Percentiles rank a stretch among this genome's conserved stretches.
phyloP scores from a whole-genome alignment of 2,113 vertebrate genomes.

The Hiodon alosoides region DNA sequence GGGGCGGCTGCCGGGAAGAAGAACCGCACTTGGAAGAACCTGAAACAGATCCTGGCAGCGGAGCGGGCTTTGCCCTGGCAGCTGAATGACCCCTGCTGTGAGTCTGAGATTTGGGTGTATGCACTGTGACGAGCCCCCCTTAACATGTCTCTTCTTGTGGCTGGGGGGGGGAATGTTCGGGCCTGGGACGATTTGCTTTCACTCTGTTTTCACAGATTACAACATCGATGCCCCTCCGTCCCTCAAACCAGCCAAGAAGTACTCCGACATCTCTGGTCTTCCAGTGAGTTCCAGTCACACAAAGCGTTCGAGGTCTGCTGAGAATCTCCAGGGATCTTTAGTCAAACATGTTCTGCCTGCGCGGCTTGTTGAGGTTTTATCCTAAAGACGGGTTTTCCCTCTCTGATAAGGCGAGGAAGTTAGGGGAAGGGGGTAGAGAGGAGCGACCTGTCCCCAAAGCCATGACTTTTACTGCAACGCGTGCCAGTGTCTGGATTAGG shows the following conservation, averaged over 20 bases:
- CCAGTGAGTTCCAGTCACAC: slow-evolving; percentile 65
- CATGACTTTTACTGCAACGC: too few relatives aligned
- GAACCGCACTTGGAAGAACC: slow-evolving; percentile 97
- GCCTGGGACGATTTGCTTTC: background rate
- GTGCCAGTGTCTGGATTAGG: too few relatives aligned
- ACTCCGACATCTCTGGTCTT: slow-evolving; percentile 95
- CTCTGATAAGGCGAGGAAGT: too few relatives aligned
- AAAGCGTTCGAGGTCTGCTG: background rate
- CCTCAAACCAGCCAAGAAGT: slow-evolving; percentile 92
- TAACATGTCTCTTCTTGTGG: too few relatives aligned
- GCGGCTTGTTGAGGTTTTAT: background rate
- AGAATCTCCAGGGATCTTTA: background rate
- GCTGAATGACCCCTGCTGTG: slow-evolving; percentile 89
- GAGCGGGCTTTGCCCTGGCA: slow-evolving; percentile 93
- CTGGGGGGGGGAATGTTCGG: background rate
- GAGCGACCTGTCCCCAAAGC: too few relatives aligned
- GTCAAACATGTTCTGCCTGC: background rate
- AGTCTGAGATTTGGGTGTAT: slow-evolving; percentile 41
- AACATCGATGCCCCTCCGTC: slow-evolving; percentile 90
- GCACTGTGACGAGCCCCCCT: too few relatives aligned
- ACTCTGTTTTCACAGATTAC: slow-evolving; percentile 70
- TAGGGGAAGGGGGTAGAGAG: too few relatives aligned
- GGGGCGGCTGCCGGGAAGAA: slow-evolving; percentile 95
- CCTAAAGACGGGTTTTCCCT: too few relatives aligned
- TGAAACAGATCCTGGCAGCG: slow-evolving; percentile 91